These are phyloP conservation scores for Ammospiza nelsoni DNA, from an alignment of 2,113 vertebrate species.

Conservation along the genomic window DNA sequence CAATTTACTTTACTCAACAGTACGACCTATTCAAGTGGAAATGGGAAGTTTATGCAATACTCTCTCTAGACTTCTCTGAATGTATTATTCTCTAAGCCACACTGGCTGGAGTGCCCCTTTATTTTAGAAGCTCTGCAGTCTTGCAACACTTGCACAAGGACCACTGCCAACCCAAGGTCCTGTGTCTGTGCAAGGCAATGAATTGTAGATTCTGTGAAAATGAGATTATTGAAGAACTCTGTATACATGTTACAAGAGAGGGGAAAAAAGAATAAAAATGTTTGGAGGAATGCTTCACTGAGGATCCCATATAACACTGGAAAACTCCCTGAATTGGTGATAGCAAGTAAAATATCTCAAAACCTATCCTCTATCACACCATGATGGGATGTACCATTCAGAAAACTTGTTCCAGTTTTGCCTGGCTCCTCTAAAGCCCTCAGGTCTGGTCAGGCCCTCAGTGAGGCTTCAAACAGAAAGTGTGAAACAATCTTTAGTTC, in stretches of 20 bases:
- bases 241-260: background rate
- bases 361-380: background rate
- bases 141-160: background rate
- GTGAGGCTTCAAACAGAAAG: background rate
- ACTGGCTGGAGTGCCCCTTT: background rate
- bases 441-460: background rate
- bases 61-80: background rate
- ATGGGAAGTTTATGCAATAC: background rate
- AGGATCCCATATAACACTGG: background rate
- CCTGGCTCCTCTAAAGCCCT: background rate
- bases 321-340: background rate
- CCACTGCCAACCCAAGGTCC: background rate
- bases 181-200: fast-evolving
- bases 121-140: background rate
- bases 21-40: background rate
- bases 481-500: background rate
- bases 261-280: background rate
- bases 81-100: background rate
- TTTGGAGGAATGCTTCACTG: background rate
- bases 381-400: background rate
- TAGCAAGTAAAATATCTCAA: background rate
- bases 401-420: background rate
- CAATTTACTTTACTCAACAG: background rate
- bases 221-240: background rate
- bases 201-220: background rate